Base-by-base conservation (phyloP, 2,797 vertebrate genomes). In the Cyclura pinguis region DNA sequence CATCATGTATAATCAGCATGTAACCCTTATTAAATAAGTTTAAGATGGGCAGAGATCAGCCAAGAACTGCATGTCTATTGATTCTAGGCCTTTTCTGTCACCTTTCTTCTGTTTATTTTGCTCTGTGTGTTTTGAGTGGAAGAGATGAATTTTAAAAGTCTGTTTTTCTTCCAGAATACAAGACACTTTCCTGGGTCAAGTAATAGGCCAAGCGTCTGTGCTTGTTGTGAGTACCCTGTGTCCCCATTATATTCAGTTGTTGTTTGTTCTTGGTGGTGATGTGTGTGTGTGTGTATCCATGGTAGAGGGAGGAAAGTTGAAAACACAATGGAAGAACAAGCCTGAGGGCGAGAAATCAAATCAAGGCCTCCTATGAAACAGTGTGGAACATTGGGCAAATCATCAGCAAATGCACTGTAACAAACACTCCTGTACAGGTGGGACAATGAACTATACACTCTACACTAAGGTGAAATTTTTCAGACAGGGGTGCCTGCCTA, bases 291-390 rank as follows among this genome's bases (percentile, higher is more conserved):
- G 55, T 50, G 1, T 78, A 29, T 22, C 27, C 55, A 38, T 29
- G 47, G 57, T 59, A 29, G 50, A 10, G 57, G 18, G 57, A 83
- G 59, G n/a, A 42, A 72, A 74, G n/a, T 55, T 87, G 80, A 81
- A 87, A 82, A 27, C 12, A 38, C 69, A 91, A 20, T 62, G 69
- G 0, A 5, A 27, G 29, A 88, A 73, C 55, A 87, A 93, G 20
- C 47, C 2, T 55, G 86, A 81, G 83, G 83, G 69, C 50, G 78
- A 76, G 13, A 24, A 88, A 91, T 90, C 38, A 73, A 93, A 42
- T 29, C 81, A 74, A 94, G 76, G 64, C 32, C 35, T 80, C 74
- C 38, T 67, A 73, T 92, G 73, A 85, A 91, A 76, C 47, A 74
- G 67, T 62, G 67, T 76, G 77, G 87, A 91, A 85, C 84, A 80